A percentile compares a stretch with the other conserved stretches of the same genome.
phyloP scores from a whole-genome alignment of 2,888 invertebrate genomes.

The Drosophila infuscata region DNA sequence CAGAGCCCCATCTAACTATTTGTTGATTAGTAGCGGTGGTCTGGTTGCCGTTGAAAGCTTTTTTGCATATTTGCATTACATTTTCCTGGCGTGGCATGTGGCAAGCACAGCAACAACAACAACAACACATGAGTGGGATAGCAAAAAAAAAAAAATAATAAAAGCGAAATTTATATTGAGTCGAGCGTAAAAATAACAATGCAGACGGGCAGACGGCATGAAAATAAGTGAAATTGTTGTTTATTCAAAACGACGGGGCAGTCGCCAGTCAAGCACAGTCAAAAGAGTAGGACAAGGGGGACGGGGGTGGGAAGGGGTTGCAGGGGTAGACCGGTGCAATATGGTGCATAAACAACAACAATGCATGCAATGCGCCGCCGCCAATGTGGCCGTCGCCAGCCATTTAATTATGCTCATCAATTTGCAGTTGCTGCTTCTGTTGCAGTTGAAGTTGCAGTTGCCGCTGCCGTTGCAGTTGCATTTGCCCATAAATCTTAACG shows the following conservation, averaged over 20 bases:
- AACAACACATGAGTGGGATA: not conserved
- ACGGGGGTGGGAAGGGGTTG: not conserved
- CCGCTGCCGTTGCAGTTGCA: constrained; percentile 20
- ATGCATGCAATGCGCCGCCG: constrained; percentile 67
- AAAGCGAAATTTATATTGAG: constrained; percentile 74
- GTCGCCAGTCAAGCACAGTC: constrained; percentile 22
- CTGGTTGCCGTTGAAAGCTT: constrained; percentile 47
- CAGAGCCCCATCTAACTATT: constrained; percentile 56
- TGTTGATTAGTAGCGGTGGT: constrained; percentile 53
- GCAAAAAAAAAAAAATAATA: constrained; percentile 16
- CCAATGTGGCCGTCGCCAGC: constrained; percentile 54
- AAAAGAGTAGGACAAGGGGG: not conserved
- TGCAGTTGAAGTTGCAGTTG: constrained; percentile 1
- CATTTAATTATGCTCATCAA: constrained; percentile 80
- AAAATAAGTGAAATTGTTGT: constrained; percentile 80
- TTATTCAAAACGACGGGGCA: constrained; percentile 69
- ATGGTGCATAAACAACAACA: constrained; percentile 79
- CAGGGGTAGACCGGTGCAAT: constrained; percentile 37
- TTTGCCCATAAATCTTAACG: constrained; percentile 58
- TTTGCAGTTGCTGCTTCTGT: constrained; percentile 54
- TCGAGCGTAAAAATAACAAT: constrained; percentile 81
- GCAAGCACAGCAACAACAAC: constrained; percentile 40
- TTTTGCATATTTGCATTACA: constrained; percentile 76
- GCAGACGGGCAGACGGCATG: constrained; percentile 73
- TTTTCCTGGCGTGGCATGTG: constrained; percentile 73